Base-by-base conservation (phyloP, 2,888 invertebrate species). In the Drosophila antonietae region DNA sequence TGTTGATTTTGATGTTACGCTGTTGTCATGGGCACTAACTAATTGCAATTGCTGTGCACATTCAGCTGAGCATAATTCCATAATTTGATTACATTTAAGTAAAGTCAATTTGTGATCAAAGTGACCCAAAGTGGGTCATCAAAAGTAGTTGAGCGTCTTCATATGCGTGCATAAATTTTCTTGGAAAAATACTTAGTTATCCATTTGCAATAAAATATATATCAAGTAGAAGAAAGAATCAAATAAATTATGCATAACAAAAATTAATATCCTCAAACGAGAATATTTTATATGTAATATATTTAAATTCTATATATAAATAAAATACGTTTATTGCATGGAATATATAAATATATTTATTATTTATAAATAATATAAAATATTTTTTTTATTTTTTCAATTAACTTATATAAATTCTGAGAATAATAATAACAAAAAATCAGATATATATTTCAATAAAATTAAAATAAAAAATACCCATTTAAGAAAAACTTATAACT, bases 51-150 rank as follows among this genome's bases (percentile, higher is more conserved):
- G 39, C 37, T 14, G 47, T 15, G 10, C 35, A 12, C 37, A 35
- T 35, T 28, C 28, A 12, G 6, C 28, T 49, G 6, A 31, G 31
- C 49, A 49, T 49, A 31, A 31, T 49, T 14, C 49, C 7, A 18
- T 58, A 39, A 39, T 37, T 58, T 14, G 14, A 23, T 12, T 33
- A 18, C 18, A 33, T 37, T 37, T 12, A 47, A 39, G 66, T 35
- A 18, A 14, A 53, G 15, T 33, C 39, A 39, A 66, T 39, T 46
- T 9, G 46, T 37, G 15, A 33, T 65, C 44, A 51, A 20, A 12
- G n/a, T n/a, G n/a, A 20, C 10, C 18, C 31, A 23, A 57, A 53
- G 31, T 47, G 15, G 23, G 18, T 33, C 28, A 33, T 66, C 47
- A 66, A 66, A 28, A 28, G 0, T 39, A 39, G 12, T 18, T 53